A percentile compares a stretch with the other conserved stretches of the same genome.
Conservation (phyloP, 2,113 vertebrate genomes). For the Cebidichthys violaceus region DNA sequence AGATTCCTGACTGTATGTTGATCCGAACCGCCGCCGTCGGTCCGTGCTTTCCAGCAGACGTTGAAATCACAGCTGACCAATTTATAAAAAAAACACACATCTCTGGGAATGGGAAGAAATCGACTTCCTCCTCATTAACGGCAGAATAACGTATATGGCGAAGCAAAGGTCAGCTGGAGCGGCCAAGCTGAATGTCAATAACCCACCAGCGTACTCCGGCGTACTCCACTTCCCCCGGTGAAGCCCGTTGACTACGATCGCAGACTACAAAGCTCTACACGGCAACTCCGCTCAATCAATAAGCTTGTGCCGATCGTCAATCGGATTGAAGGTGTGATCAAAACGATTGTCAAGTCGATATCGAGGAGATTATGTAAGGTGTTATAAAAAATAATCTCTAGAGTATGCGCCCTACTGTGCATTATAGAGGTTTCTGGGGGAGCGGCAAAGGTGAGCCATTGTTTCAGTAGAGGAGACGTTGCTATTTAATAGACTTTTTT, state of each 20-base stretch:
- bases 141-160: slow-evolving; percentile 42
- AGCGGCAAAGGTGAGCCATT: not conserved
- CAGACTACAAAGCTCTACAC: not conserved
- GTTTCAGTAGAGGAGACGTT: too few species aligned
- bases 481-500: too few species aligned
- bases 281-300: not conserved
- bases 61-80: not conserved
- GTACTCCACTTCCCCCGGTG: not conserved
- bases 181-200: slow-evolving; percentile 57
- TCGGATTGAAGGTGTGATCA: not conserved
- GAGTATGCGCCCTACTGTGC: not conserved
- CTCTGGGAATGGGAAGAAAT: slow-evolving; percentile 27
- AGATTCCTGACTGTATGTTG: not conserved
- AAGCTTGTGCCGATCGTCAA: not conserved
- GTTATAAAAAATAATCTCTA: not conserved
- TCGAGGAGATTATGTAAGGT: not conserved
- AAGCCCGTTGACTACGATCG: slow-evolving; percentile 27
- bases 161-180: slow-evolving; percentile 65
- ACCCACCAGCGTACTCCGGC: not conserved
- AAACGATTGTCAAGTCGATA: not conserved
- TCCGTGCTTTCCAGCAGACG: not conserved
- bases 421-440: not conserved
- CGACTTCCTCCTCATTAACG: slow-evolving; percentile 58
- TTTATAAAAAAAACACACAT: slow-evolving; percentile 24
- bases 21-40: not conserved